Evolutionary conservation across 2,888 invertebrate genomes (phyloP).

Genomic region (Ariolimax columbianus): DNA sequence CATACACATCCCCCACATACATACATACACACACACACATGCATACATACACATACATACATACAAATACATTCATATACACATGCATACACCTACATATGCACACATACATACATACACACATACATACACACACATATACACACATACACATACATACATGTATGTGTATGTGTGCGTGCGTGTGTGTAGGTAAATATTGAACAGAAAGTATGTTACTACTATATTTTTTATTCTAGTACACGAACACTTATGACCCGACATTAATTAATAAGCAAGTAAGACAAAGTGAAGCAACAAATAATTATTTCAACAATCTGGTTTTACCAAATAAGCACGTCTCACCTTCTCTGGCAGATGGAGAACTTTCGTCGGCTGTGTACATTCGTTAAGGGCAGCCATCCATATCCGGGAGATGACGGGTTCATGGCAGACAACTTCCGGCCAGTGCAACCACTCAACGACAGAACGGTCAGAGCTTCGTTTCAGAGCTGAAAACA

Average conservation of each 20-base stretch:
- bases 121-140: too few relatives aligned
- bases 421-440: slow-evolving; percentile 65
- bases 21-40: background rate
- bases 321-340: too few relatives aligned
- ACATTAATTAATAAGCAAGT: too few relatives aligned
- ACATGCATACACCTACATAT: background rate
- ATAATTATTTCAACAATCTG: too few relatives aligned
- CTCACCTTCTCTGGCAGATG: slow-evolving; percentile 58
- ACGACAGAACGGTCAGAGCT: slow-evolving; percentile 61
- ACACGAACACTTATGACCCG: too few relatives aligned
- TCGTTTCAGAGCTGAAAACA: slow-evolving; percentile 63
- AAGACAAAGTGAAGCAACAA: too few relatives aligned
- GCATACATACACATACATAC: background rate
- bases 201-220: too few relatives aligned
- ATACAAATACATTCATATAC: background rate
- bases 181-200: too few relatives aligned
- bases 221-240: too few relatives aligned
- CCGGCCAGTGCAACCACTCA: slow-evolving; percentile 64
- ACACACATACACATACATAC: background rate
- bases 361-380: slow-evolving; percentile 69
- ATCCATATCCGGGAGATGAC: slow-evolving; percentile 60
- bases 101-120: background rate
- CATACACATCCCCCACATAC: too few relatives aligned
- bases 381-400: slow-evolving; percentile 63
- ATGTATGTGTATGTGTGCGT: background rate